These are phyloP conservation scores for Lucilia sericata DNA, from an alignment of 1,140 invertebrate genomes.

Conservation along the genomic window DNA sequence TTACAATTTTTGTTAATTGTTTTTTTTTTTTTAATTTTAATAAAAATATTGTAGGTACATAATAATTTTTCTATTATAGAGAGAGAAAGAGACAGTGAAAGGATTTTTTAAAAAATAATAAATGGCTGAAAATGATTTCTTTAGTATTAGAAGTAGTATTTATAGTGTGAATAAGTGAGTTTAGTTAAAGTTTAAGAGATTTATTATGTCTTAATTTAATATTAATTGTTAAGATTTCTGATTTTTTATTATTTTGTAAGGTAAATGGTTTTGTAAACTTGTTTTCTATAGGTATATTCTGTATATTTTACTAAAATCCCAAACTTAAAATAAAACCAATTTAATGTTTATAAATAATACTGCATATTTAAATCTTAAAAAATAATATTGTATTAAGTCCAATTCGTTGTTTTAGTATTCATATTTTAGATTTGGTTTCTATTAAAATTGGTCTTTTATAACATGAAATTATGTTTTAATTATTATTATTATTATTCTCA, in stretches of 20 bases:
- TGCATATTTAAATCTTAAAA: background rate
- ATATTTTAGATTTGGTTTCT: background rate
- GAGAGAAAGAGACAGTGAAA: background rate
- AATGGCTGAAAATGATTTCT: background rate
- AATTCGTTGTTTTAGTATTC: background rate
- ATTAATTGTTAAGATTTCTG: background rate
- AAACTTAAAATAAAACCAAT: no score
- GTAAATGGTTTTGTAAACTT: background rate
- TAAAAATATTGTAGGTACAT: slow-evolving; percentile 3
- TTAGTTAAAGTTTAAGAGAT: background rate
- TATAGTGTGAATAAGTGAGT: background rate
- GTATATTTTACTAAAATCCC: no score
- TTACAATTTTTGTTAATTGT: background rate
- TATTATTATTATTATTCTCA: background rate
- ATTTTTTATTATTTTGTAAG: background rate
- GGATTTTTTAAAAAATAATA: no score
- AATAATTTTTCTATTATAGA: background rate
- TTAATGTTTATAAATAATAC: no score
- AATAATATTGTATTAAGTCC: background rate
- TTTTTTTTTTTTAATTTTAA: background rate
- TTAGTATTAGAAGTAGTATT: background rate
- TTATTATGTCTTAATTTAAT: background rate
- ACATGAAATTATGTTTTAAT: slow-evolving; percentile 17
- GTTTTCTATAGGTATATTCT: no score
- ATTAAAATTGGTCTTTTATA: slow-evolving; percentile 13